phyloP scores from a whole-genome alignment of 2,113 vertebrate genomes.

The Motacilla alba region DNA sequence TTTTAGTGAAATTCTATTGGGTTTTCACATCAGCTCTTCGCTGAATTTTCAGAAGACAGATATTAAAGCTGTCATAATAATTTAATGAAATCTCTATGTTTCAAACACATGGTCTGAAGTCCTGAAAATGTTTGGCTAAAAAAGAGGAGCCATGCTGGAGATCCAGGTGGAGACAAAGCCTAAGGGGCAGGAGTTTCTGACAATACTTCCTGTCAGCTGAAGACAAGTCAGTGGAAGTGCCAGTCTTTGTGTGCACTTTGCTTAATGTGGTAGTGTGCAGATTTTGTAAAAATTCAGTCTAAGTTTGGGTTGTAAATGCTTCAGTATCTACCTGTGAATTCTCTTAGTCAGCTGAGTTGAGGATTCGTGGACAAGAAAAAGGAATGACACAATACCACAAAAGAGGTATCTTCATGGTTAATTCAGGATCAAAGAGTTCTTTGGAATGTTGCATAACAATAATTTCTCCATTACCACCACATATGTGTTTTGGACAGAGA shows the following conservation, averaged over 20 bases:
- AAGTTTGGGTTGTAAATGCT: neutral
- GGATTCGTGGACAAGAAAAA: neutral
- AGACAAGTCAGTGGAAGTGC: neutral
- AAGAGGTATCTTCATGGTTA: neutral
- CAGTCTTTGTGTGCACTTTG: neutral
- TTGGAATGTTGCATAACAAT: neutral
- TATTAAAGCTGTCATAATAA: neutral
- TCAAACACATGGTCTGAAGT: neutral
- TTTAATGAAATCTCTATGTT: neutral
- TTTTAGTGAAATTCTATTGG: neutral
- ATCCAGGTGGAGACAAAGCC: neutral
- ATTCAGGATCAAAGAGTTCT: neutral
- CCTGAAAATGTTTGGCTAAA: neutral
- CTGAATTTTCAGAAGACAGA: neutral
- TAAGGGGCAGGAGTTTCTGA: neutral
- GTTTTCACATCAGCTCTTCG: neutral
- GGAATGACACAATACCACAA: neutral
- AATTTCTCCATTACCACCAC: neutral
- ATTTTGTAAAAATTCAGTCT: neutral
- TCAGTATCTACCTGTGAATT: neutral
- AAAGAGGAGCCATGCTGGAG: neutral
- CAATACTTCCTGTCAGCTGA: neutral
- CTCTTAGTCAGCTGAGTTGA: neutral
- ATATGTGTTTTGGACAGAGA: neutral
- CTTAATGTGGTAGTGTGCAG: neutral